Conservation (phyloP, 1,140 invertebrate genomes). For the Zaprionus ornatus region DNA sequence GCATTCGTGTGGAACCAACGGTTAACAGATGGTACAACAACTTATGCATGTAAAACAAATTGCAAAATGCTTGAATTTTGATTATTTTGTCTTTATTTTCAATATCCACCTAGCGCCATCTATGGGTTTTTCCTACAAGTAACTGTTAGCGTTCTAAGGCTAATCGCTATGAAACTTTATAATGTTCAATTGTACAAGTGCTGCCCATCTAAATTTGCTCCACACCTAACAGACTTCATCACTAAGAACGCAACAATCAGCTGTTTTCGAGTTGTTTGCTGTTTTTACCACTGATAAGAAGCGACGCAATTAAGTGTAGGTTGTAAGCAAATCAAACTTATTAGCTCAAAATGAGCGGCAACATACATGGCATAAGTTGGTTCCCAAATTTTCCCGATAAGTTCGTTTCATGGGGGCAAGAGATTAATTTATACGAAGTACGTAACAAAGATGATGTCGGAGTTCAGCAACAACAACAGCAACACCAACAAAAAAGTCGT, state of each 20-base stretch:
- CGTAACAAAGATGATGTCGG: conserved; percentile 77
- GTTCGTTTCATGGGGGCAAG: conserved; percentile 94
- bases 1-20: conserved; percentile 50
- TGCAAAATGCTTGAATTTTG: neutral
- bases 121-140: neutral
- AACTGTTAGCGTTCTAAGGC: neutral
- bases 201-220: neutral
- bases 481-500: conserved; percentile 52
- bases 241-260: conserved; percentile 31
- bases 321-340: conserved; percentile 11
- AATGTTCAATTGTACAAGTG: neutral
- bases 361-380: conserved; percentile 91
- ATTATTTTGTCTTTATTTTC: neutral
- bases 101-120: conserved; percentile 10
- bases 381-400: conserved; percentile 90
- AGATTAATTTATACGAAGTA: conserved; percentile 93
- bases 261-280: conserved; percentile 30
- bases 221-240: conserved; percentile 9
- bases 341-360: conserved; percentile 68
- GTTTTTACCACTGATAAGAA: conserved; percentile 69
- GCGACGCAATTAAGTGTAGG: conserved; percentile 61
- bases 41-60: neutral
- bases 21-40: conserved; percentile 14
- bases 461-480: neutral
- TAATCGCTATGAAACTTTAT: neutral